A percentile compares a stretch with the other conserved stretches of the same genome.
phyloP scores from a whole-genome alignment of 2,113 vertebrate genomes.

The Phocoena sinus region DNA sequence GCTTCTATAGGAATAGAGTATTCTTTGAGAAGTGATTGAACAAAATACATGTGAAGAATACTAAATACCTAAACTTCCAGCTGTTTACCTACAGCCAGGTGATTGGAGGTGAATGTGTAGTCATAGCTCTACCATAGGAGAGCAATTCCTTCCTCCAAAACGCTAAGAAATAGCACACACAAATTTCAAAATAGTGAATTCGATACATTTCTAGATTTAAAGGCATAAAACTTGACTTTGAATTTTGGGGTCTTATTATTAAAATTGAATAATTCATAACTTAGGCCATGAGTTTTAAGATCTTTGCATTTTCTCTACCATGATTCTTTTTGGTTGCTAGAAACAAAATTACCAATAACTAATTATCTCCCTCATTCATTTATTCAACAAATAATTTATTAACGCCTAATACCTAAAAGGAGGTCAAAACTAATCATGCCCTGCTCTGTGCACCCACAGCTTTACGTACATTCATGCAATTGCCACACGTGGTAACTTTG shows the following conservation, averaged over 20 bases:
- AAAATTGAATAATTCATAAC: conserved; percentile 7
- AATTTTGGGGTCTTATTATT: background rate
- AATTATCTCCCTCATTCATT: background rate
- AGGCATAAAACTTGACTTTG: background rate
- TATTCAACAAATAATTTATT: background rate
- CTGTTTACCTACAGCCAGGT: background rate
- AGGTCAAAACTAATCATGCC: background rate
- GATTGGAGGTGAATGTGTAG: background rate
- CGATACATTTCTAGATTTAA: background rate
- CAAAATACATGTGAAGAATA: background rate
- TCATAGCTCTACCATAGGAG: background rate
- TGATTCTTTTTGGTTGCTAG: conserved; percentile 26
- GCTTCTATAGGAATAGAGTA: background rate
- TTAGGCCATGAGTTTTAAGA: conserved; percentile 50
- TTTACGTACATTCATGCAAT: background rate
- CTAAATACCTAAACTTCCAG: background rate
- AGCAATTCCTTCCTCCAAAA: background rate
- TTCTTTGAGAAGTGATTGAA: background rate
- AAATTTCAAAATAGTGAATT: background rate
- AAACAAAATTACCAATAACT: background rate
- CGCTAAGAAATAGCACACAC: background rate
- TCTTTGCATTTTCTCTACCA: conserved; percentile 13
- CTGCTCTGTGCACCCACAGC: background rate
- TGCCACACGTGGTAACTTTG: background rate
- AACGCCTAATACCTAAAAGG: background rate